These are phyloP conservation scores for Cinclus mexicanus DNA, from an alignment of 2,113 vertebrate genomes.

Conservation along the genomic window DNA sequence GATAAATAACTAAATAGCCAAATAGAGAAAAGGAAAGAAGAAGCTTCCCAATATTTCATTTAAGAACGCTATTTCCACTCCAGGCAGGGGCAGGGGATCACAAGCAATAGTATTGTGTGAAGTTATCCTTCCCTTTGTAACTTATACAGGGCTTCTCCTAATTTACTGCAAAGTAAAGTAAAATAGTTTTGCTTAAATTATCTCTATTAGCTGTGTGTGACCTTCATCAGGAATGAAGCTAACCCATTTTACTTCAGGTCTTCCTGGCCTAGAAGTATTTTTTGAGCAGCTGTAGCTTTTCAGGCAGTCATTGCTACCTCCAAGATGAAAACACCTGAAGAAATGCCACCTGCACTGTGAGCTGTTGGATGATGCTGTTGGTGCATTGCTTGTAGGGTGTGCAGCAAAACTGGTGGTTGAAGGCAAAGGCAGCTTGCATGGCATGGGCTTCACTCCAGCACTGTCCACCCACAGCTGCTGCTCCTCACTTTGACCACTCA, in stretches of 20 bases:
- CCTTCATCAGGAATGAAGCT: neutral
- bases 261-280: neutral
- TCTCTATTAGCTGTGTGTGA: neutral
- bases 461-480: neutral
- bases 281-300: neutral
- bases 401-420: neutral
- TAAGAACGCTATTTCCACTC: neutral
- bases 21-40: neutral
- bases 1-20: neutral
- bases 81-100: neutral
- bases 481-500: neutral
- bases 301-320: neutral
- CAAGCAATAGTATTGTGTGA: neutral
- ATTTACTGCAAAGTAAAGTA: neutral
- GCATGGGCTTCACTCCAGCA: rapidly evolving
- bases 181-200: constrained; percentile 1
- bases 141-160: neutral
- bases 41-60: neutral
- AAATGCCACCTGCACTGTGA: rapidly evolving
- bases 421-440: neutral
- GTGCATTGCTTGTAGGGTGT: no score
- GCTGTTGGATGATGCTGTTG: neutral
- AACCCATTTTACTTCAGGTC: neutral
- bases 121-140: neutral
- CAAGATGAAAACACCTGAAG: rapidly evolving